phyloP scores from a whole-genome alignment of 2,888 invertebrate genomes.

The Sinelater perroti region DNA sequence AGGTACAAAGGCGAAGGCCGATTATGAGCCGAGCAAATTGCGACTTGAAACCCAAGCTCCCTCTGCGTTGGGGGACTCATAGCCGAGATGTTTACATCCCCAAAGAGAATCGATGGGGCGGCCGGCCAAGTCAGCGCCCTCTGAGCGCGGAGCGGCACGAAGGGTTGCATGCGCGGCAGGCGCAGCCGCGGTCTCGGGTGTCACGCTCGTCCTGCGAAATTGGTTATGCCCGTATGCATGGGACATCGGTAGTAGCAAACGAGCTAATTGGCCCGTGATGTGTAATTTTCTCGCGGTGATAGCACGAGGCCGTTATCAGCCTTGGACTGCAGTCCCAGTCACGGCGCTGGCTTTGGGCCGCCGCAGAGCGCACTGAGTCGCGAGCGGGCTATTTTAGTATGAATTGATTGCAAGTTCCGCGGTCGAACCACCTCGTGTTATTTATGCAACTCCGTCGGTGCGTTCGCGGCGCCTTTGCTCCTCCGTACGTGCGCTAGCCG shows the following conservation, averaged over 20 bases:
- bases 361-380: slow-evolving; percentile 58
- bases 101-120: slow-evolving; percentile 25
- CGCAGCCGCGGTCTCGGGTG: slow-evolving; percentile 44
- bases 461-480: slow-evolving; percentile 42
- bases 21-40: too few species aligned
- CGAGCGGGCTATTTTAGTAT: slow-evolving; percentile 59
- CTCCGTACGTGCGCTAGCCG: slow-evolving; percentile 40
- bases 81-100: too few species aligned
- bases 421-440: slow-evolving; percentile 48
- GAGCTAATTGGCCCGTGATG: slow-evolving; percentile 52
- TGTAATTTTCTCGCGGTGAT: slow-evolving; percentile 52
- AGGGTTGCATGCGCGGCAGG: slow-evolving; percentile 42
- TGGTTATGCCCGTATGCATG: slow-evolving; percentile 55
- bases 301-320: slow-evolving; percentile 58
- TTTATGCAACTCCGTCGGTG: slow-evolving; percentile 50
- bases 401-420: slow-evolving; percentile 56
- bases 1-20: too few species aligned
- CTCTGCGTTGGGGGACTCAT: too few species aligned
- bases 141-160: slow-evolving; percentile 30
- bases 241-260: slow-evolving; percentile 46
- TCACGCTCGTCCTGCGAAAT: slow-evolving; percentile 44
- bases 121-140: slow-evolving; percentile 28
- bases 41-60: too few species aligned
- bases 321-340: slow-evolving; percentile 60
- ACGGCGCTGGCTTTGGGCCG: slow-evolving; percentile 51